Base-by-base conservation (phyloP, 1,140 invertebrate genomes). In the Drosophila hydei region DNA sequence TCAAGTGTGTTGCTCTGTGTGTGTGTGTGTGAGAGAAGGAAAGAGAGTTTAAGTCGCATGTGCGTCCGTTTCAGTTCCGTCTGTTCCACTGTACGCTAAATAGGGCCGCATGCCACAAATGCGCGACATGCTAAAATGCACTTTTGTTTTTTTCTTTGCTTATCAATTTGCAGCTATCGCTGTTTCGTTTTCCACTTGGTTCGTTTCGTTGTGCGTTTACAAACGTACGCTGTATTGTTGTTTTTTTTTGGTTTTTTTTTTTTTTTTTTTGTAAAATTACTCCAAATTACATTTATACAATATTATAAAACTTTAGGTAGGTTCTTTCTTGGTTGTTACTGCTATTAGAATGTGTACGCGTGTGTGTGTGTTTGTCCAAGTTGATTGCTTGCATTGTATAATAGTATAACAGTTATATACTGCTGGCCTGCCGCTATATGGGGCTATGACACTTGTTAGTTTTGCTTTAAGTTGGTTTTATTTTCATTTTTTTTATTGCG, bases 271-370 rank as follows among this genome's bases (percentile, higher is more conserved):
- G 70, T 72, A 72, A 72, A 72, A 47, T 67, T 60, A 54, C 55
- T 72, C 62, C 50, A 72, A 72, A 72, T 54, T 67, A 72, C 69
- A 47, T 54, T 70, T 33, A 55, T 71, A 70, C 50, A 62, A 70
- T 72, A 36, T 63, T 54, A 70, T 56, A 56, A 75, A 87, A 87
- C 77, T 87, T 85, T 85, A 87, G 81, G 81, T 85, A 85, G 81
- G 81, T 80, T 85, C 54, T 74, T 80, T 78, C 70, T 75, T 71
- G 33, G 38, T 55, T 63, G 54, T 79, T 67, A 48, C 63, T 63
- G 25, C 48, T 75, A 21, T 45, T 12, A 21, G 27, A 38, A 6
- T 55, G 55, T 38, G 18, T 45, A 5, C 11, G 11, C 11, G 27
- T 42, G 58, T 61, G 16, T 73, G 27, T 58, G 61, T 47, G 16